phyloP scores from a whole-genome alignment of 2,888 invertebrate species.

The Saturnia japonica region DNA sequence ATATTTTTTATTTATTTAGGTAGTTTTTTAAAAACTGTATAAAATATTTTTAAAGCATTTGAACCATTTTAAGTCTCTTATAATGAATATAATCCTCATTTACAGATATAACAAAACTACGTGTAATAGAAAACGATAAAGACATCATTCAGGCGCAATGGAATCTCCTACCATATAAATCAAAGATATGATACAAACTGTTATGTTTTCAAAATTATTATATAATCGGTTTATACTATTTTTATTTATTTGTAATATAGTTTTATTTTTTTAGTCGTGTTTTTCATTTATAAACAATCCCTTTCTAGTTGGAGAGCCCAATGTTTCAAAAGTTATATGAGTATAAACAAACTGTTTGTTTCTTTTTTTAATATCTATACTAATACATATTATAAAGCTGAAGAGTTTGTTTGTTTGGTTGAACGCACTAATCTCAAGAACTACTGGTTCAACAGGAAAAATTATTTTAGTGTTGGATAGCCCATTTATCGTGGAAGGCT shows the following conservation, averaged over 20 bases:
- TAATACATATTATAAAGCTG: too few species aligned
- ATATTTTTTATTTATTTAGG: too few species aligned
- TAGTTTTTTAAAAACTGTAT: not conserved
- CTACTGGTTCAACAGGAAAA: too few species aligned
- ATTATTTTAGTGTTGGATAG: too few species aligned
- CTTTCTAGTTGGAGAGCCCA: not conserved
- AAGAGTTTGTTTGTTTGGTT: too few species aligned
- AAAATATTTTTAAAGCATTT: not conserved
- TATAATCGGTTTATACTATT: not conserved
- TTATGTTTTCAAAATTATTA: not conserved
- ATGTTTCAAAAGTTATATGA: not conserved
- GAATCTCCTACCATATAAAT: constrained; percentile 74
- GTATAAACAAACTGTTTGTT: too few species aligned
- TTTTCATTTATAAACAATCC: not conserved
- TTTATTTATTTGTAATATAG: not conserved
- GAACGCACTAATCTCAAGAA: too few species aligned
- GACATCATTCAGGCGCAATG: constrained; percentile 76
- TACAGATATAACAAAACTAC: constrained; percentile 73
- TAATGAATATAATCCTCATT: constrained; percentile 28
- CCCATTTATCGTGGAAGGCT: too few species aligned
- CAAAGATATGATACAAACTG: constrained; percentile 63
- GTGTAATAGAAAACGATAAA: constrained; percentile 68
- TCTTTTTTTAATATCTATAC: too few species aligned
- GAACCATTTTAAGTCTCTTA: not conserved
- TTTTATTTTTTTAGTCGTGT: not conserved